These are phyloP conservation scores for Trypoxylon attenuatum DNA, from an alignment of 2,888 invertebrate species.

Conservation along the genomic window DNA sequence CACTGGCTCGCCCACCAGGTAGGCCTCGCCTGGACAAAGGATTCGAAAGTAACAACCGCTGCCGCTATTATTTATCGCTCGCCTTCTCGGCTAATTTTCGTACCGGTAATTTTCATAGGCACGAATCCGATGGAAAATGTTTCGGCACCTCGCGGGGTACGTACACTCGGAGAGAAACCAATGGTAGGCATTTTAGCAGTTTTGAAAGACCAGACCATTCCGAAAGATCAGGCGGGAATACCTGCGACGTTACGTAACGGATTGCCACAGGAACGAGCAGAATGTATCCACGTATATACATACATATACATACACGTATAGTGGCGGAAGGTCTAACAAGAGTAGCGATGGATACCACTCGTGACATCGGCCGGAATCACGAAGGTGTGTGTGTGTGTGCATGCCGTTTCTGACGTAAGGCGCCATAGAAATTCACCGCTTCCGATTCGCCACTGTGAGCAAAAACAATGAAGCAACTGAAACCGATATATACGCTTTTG, in stretches of 20 bases:
- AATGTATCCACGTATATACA: too few relatives aligned
- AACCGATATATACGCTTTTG: too few relatives aligned
- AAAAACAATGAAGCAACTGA: neutral
- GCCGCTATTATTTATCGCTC: slow-evolving; percentile 56
- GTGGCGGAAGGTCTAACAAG: too few relatives aligned
- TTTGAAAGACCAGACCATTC: too few relatives aligned
- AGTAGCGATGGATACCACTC: too few relatives aligned
- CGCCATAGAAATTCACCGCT: slow-evolving; percentile 33
- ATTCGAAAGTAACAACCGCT: slow-evolving; percentile 8
- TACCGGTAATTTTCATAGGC: too few relatives aligned
- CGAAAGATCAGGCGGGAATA: too few relatives aligned
- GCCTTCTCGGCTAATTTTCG: slow-evolving; percentile 43
- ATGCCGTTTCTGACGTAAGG: slow-evolving; percentile 24
- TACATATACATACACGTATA: too few relatives aligned
- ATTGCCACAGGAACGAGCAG: slow-evolving; percentile 53
- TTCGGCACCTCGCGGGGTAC: too few relatives aligned
- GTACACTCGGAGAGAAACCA: too few relatives aligned
- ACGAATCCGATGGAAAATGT: too few relatives aligned
- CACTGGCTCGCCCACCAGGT: neutral
- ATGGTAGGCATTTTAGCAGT: too few relatives aligned
- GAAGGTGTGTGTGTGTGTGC: slow-evolving; percentile 39
- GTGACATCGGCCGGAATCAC: slow-evolving; percentile 43
- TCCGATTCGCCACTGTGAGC: neutral
- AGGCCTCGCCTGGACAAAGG: neutral
- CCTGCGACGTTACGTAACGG: slow-evolving; percentile 51